Evolutionary conservation across 1,140 invertebrate genomes (phyloP).

Genomic region (Copidosoma floridanum): DNA sequence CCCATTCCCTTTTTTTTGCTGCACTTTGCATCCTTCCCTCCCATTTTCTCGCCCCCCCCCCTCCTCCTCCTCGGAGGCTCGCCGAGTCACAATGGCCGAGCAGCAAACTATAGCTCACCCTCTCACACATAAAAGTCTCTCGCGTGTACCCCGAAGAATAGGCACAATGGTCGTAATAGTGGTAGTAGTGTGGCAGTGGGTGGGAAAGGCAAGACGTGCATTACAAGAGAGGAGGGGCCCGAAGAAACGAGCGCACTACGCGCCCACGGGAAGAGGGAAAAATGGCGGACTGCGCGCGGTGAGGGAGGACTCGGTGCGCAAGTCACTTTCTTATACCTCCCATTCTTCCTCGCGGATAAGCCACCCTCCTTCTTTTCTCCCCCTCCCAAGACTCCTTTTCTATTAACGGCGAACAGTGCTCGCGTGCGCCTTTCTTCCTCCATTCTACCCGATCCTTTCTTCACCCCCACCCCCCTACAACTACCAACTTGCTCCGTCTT

Average conservation of each 20-base stretch:
- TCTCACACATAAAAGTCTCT: no score
- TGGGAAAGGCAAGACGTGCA: no score
- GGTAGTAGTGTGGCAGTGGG: neutral
- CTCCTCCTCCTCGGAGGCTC: no score
- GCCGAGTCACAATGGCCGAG: no score
- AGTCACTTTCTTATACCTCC: constrained; percentile 21
- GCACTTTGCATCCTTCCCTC: no score
- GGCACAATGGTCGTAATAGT: constrained; percentile 11
- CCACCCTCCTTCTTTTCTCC: neutral
- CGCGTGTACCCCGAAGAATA: neutral
- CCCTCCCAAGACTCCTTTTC: neutral
- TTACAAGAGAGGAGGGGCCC: neutral
- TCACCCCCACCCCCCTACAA: neutral
- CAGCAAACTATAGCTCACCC: no score
- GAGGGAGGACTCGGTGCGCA: constrained; percentile 3
- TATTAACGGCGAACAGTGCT: no score
- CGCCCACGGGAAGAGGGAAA: constrained; percentile 18
- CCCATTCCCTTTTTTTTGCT: no score
- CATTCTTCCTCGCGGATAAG: constrained; percentile 6
- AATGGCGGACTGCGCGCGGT: constrained; percentile 12
- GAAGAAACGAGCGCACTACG: constrained; percentile 14
- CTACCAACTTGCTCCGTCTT: neutral
- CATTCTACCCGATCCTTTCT: neutral
- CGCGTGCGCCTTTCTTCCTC: neutral
- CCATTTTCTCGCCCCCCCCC: constrained; percentile 1